Conservation (phyloP, 2,888 invertebrate genomes). For the Ennomos fuscantarius region DNA sequence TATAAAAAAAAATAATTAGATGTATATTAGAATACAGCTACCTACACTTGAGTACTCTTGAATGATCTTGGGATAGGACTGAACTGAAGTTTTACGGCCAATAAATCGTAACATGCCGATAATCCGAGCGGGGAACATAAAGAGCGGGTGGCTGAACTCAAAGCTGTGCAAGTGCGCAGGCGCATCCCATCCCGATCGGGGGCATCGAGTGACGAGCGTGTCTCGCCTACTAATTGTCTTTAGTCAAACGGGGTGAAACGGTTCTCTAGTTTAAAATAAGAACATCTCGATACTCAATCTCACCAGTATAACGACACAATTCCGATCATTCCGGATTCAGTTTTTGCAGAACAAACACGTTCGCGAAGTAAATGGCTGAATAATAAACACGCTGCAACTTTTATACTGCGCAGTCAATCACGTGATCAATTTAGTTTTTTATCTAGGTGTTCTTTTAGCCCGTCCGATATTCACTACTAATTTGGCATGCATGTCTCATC, state of each 20-base stretch:
- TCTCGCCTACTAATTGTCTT: constrained; percentile 67
- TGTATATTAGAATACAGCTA: constrained; percentile 15
- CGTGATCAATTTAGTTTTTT: not conserved
- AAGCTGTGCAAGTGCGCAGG: constrained; percentile 44
- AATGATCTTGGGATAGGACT: constrained; percentile 35
- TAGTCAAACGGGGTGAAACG: constrained; percentile 56
- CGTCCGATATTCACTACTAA: constrained; percentile 37
- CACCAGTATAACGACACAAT: constrained; percentile 13
- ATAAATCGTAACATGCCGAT: constrained; percentile 52
- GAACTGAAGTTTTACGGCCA: constrained; percentile 43
- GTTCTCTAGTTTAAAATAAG: constrained; percentile 58
- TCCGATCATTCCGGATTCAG: constrained; percentile 13
- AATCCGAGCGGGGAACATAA: constrained; percentile 40
- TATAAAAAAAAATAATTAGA: constrained; percentile 30
- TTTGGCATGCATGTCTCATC: constrained; percentile 51
- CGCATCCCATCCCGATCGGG: constrained; percentile 66
- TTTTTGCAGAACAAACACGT: constrained; percentile 11
- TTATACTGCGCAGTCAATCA: constrained; percentile 5
- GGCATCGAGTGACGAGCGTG: constrained; percentile 65
- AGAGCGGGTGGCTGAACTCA: constrained; percentile 58
- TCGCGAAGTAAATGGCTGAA: constrained; percentile 5
- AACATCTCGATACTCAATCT: constrained; percentile 49
- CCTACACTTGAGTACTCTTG: constrained; percentile 20
- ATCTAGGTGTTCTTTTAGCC: constrained; percentile 31
- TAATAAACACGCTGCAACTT: constrained; percentile 10